Evolutionary conservation across 1,140 invertebrate species (phyloP).

Genomic region (Choristoneura fumiferana): DNA sequence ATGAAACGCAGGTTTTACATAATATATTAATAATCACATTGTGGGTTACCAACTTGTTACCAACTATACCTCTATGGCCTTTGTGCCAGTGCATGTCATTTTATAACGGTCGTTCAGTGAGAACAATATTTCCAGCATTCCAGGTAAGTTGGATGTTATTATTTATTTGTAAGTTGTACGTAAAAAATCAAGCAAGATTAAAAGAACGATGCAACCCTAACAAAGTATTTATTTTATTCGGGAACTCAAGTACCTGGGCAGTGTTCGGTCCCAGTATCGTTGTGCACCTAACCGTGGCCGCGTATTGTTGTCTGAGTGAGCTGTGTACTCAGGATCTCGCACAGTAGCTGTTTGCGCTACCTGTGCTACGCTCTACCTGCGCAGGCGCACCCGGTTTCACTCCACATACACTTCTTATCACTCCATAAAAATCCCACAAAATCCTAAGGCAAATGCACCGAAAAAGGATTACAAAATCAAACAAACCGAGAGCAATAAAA

Average conservation of each 20-base stretch:
- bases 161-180: too few relatives aligned
- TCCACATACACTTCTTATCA: slow-evolving; percentile 63
- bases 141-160: slow-evolving; percentile 3
- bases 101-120: too few relatives aligned
- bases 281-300: slow-evolving; percentile 32
- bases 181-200: slow-evolving; percentile 6
- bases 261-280: slow-evolving; percentile 20
- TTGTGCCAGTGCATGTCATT: too few relatives aligned
- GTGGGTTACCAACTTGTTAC: too few relatives aligned
- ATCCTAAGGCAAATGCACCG: slow-evolving; percentile 52
- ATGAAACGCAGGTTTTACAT: too few relatives aligned
- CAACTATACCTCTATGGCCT: too few relatives aligned
- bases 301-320: slow-evolving; percentile 44
- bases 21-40: too few relatives aligned
- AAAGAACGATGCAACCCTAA: slow-evolving; percentile 11
- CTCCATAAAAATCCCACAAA: slow-evolving; percentile 63
- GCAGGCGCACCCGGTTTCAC: slow-evolving; percentile 32
- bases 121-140: neutral
- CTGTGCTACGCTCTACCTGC: slow-evolving; percentile 67
- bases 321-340: slow-evolving; percentile 63
- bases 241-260: slow-evolving; percentile 11
- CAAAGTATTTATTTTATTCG: slow-evolving; percentile 18
- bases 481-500: slow-evolving; percentile 47
- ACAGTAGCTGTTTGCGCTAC: slow-evolving; percentile 70
- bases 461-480: slow-evolving; percentile 50